phyloP scores from a whole-genome alignment of 2,888 invertebrate species.

The Heteromurus nitidus region DNA sequence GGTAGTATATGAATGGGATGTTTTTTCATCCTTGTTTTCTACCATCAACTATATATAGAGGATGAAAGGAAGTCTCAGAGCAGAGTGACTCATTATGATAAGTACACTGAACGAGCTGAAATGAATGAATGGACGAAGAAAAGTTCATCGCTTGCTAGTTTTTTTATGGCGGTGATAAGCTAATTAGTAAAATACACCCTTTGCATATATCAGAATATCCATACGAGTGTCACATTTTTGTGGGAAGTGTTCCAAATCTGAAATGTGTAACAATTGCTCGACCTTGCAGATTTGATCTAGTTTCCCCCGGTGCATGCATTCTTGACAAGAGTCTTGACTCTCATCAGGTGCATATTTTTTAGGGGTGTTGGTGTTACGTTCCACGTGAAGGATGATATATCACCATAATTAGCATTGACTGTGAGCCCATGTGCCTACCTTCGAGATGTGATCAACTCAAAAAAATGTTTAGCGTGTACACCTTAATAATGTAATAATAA shows the following conservation, averaged over 20 bases:
- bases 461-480: neutral
- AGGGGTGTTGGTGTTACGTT: neutral
- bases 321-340: neutral
- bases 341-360: neutral
- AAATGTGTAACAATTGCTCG: conserved; percentile 12
- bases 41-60: no score
- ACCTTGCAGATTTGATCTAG: conserved; percentile 42
- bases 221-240: neutral
- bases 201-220: neutral
- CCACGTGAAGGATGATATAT: no score
- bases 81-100: no score
- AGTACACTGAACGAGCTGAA: no score
- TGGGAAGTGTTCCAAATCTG: conserved; percentile 39
- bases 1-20: no score
- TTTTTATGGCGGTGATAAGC: no score
- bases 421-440: neutral
- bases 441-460: neutral
- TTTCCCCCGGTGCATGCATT: conserved; percentile 16
- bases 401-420: conserved; percentile 11
- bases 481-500: neutral
- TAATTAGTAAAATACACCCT: conserved; percentile 1
- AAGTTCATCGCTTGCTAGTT: no score
- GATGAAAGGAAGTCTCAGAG: no score
- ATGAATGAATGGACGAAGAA: no score
- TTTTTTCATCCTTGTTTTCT: no score